Percentiles rank a stretch among this genome's conserved stretches.
Conservation (phyloP, 2,888 invertebrate genomes). For the Lycocerus yunnanus region DNA sequence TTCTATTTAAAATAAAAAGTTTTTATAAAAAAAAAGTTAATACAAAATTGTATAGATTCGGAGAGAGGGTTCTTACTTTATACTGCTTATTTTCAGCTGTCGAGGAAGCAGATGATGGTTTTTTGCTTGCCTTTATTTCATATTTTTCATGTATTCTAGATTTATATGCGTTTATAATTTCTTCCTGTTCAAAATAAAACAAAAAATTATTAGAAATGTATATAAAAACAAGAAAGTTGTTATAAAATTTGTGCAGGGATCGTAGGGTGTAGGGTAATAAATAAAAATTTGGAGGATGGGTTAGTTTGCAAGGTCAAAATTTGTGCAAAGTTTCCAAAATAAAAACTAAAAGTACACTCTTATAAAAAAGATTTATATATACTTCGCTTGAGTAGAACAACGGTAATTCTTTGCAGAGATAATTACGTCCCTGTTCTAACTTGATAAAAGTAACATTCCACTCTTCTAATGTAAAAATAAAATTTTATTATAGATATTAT, state of each 20-base stretch:
- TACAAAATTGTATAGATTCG: no score
- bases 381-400: no score
- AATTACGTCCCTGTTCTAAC: no score
- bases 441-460: no score
- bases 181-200: background rate
- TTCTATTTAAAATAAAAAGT: no score
- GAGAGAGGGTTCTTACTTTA: background rate
- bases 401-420: no score
- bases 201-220: no score
- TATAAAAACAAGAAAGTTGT: background rate
- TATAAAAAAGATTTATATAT: no score
- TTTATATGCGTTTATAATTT: background rate
- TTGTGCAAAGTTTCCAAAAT: background rate
- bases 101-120: background rate
- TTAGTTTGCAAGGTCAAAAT: background rate
- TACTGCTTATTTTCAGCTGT: background rate
- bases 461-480: no score
- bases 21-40: background rate
- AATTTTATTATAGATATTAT: no score
- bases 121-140: background rate
- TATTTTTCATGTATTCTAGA: background rate
- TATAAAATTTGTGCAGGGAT: background rate
- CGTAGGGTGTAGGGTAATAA: background rate
- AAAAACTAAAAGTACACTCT: no score
- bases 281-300: background rate